phyloP scores from a whole-genome alignment of 2,113 vertebrate genomes.

The Rutilus rutilus region DNA sequence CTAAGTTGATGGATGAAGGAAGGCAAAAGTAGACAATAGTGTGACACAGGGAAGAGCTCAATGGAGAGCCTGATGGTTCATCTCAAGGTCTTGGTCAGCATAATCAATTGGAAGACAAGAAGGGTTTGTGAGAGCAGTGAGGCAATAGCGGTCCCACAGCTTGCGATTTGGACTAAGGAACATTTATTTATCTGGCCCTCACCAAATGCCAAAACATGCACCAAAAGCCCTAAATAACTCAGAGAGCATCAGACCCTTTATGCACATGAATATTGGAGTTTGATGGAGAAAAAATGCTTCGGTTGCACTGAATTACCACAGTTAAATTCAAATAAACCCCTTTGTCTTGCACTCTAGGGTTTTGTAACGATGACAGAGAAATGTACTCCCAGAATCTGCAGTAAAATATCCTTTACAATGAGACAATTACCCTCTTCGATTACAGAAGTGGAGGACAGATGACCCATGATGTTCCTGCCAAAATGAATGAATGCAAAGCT shows the following conservation, averaged over 20 bases:
- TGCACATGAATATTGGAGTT: background rate
- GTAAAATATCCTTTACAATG: conserved; percentile 29
- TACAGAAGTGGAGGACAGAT: background rate
- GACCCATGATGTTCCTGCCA: conserved; percentile 16
- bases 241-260: background rate
- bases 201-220: background rate
- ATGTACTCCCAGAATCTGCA: background rate
- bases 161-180: background rate
- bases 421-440: conserved; percentile 37
- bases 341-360: conserved; percentile 5
- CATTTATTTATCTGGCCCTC: background rate
- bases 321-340: conserved; percentile 21
- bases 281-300: background rate
- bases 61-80: conserved; percentile 40
- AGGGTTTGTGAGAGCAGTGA: conserved; percentile 27
- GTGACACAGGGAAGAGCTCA: conserved; percentile 56
- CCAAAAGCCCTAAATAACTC: background rate
- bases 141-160: conserved; percentile 11
- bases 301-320: background rate
- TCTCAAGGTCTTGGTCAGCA: conserved; percentile 56
- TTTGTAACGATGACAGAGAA: background rate
- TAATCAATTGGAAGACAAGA: conserved; percentile 35
- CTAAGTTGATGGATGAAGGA: conserved; percentile 68
- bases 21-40: conserved; percentile 58
- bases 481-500: conserved; percentile 28